Percentiles rank a stretch among this genome's conserved stretches.
These are phyloP conservation scores for Aleadryas rufinucha DNA, from an alignment of 2,113 vertebrate genomes.

Conservation along the genomic window DNA sequence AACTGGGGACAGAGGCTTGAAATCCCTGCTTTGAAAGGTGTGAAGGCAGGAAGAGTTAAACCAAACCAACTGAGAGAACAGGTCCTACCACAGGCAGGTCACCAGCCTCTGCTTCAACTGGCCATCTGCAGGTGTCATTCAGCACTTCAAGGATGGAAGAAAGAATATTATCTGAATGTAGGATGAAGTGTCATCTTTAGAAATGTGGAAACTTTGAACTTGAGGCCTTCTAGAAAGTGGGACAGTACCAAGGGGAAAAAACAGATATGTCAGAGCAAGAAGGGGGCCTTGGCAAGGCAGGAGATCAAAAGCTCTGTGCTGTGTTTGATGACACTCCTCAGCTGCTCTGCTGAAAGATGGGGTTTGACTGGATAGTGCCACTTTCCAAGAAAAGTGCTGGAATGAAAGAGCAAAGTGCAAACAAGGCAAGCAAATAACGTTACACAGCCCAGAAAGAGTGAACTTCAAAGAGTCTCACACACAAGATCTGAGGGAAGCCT, in stretches of 20 bases:
- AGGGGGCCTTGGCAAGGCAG: background rate
- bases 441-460: background rate
- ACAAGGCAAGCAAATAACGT: background rate
- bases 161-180: background rate
- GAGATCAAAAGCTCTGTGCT: background rate
- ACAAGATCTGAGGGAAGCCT: background rate
- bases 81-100: background rate
- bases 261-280: background rate
- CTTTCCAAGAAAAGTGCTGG: background rate
- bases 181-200: background rate
- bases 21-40: background rate
- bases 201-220: background rate
- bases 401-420: background rate
- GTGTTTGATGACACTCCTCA: background rate
- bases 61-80: background rate
- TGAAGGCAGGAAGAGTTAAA: background rate
- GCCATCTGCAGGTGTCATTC: background rate
- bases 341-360: background rate
- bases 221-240: background rate
- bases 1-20: background rate
- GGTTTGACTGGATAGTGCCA: background rate
- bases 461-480: background rate
- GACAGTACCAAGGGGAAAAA: background rate
- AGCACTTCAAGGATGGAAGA: background rate
- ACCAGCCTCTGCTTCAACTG: background rate